phyloP scores from a whole-genome alignment of 2,888 invertebrate genomes.

The Chydorus sphaericus region DNA sequence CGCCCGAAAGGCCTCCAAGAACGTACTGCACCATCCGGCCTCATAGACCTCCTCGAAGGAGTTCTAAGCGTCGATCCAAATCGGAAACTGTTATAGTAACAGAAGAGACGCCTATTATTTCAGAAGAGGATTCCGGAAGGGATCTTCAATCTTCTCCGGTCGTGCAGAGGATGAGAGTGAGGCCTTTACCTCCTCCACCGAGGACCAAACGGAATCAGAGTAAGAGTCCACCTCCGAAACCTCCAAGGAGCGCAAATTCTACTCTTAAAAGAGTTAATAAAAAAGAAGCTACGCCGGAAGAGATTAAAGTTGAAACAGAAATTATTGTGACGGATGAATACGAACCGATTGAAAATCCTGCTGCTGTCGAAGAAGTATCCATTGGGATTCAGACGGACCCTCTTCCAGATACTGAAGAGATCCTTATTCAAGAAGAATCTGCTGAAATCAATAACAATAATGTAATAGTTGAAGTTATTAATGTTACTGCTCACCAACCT shows the following conservation, averaged over 20 bases:
- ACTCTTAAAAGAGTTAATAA: not conserved
- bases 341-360: conserved; percentile 8
- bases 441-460: not conserved
- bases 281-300: not conserved
- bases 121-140: conserved; percentile 22
- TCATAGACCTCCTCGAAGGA: conserved; percentile 21
- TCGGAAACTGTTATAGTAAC: not conserved
- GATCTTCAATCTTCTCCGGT: conserved; percentile 58
- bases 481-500: not conserved
- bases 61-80: not conserved
- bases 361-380: conserved; percentile 42
- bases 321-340: conserved; percentile 2
- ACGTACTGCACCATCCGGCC: conserved; percentile 20
- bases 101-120: not conserved
- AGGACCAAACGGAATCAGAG: conserved; percentile 36
- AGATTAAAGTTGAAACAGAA: not conserved
- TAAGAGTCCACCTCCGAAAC: conserved; percentile 12
- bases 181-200: conserved; percentile 74
- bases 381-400: conserved; percentile 76
- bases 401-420: conserved; percentile 53
- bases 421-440: conserved; percentile 35
- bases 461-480: not conserved
- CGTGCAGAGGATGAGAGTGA: conserved; percentile 65
- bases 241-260: conserved; percentile 8
- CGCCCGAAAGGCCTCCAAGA: conserved; percentile 21